Conservation (phyloP, 2,888 invertebrate species). For the Linyphia triangularis region DNA sequence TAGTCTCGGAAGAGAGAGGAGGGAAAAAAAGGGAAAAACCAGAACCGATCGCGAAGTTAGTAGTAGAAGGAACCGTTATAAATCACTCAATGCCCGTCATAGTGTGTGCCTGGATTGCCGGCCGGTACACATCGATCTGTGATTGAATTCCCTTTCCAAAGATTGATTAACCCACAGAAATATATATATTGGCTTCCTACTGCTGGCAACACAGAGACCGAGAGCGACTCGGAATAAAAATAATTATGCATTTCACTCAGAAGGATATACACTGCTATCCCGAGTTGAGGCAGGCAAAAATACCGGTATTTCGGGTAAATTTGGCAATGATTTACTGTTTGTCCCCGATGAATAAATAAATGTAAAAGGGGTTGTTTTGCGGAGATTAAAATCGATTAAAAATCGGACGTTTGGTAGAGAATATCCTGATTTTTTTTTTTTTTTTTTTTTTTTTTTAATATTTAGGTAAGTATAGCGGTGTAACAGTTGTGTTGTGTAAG, state of each 20-base stretch:
- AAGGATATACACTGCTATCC: neutral
- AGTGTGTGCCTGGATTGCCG: slow-evolving; percentile 70
- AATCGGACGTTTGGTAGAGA: too few relatives aligned
- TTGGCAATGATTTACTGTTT: neutral
- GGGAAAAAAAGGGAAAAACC: slow-evolving; percentile 10
- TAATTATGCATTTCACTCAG: slow-evolving; percentile 72
- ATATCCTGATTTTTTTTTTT: too few relatives aligned
- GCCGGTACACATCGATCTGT: slow-evolving; percentile 62
- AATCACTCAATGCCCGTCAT: slow-evolving; percentile 75
- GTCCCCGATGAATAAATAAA: neutral
- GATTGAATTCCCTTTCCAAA: slow-evolving; percentile 73
- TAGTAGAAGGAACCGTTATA: slow-evolving; percentile 63
- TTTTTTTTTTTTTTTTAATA: too few relatives aligned
- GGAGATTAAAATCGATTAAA: neutral
- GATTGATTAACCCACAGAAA: slow-evolving; percentile 75
- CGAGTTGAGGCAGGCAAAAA: neutral
- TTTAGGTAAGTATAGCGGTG: too few relatives aligned
- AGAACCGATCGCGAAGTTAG: slow-evolving; percentile 16
- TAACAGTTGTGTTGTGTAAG: too few relatives aligned
- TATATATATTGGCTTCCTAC: slow-evolving; percentile 60
- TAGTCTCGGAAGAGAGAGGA: neutral
- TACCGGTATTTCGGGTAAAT: neutral
- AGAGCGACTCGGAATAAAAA: slow-evolving; percentile 42
- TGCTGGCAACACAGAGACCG: neutral
- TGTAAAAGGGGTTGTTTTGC: neutral